phyloP scores from a whole-genome alignment of 2,113 vertebrate genomes.

The Sinocyclocheilus anshuiensis region DNA sequence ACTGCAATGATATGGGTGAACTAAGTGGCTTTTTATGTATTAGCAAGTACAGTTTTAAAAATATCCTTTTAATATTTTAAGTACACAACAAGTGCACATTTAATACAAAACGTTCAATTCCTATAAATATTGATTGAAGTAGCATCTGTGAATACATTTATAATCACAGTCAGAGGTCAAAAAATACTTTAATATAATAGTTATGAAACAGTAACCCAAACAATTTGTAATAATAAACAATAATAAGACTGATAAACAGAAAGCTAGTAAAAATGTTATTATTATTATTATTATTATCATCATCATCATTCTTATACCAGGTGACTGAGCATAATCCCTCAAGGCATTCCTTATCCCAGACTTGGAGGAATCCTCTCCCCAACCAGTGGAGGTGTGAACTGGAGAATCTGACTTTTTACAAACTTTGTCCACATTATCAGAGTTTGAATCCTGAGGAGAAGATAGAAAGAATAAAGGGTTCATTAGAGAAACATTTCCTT shows the following conservation, averaged over 20 bases:
- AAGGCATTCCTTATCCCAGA: slow-evolving; percentile 8
- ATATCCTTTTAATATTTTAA: background rate
- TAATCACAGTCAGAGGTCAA: background rate
- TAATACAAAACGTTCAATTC: too few species aligned
- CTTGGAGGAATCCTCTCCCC: background rate
- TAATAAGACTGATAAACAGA: too few species aligned
- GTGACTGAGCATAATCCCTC: background rate
- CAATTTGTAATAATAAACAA: too few species aligned
- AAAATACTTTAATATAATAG: background rate
- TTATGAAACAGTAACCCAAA: too few species aligned
- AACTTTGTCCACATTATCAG: background rate
- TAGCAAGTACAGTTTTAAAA: too few species aligned
- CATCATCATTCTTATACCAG: background rate
- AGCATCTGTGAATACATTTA: background rate
- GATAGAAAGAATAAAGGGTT: background rate
- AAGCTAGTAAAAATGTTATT: background rate
- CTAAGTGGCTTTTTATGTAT: too few species aligned
- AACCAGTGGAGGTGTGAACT: background rate
- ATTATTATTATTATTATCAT: background rate
- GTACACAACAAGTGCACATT: too few species aligned
- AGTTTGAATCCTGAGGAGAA: background rate
- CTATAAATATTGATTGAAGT: background rate
- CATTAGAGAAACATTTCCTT: background rate
- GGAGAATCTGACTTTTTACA: background rate
- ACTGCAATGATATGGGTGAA: too few species aligned